These are phyloP conservation scores for Thumatha senex DNA, from an alignment of 2,888 invertebrate species.

Conservation along the genomic window DNA sequence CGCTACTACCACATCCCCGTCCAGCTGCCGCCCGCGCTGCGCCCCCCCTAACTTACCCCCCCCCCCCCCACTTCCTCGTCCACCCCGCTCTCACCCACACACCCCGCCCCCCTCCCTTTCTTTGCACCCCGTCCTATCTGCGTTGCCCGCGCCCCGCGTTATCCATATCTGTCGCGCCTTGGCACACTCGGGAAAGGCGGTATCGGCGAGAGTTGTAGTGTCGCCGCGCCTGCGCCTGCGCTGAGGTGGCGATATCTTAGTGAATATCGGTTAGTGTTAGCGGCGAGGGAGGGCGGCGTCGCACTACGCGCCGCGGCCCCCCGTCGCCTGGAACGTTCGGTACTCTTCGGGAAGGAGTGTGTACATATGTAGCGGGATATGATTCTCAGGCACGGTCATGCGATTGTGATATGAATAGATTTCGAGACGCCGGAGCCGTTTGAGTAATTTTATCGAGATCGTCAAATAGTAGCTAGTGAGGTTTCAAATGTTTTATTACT, in stretches of 20 bases:
- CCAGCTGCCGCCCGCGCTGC: slow-evolving; percentile 91
- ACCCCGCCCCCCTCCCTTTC: slow-evolving; percentile 24
- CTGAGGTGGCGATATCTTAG: slow-evolving; percentile 66
- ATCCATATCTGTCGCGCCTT: slow-evolving; percentile 71
- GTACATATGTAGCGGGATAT: slow-evolving; percentile 82
- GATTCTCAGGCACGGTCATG: slow-evolving; percentile 82
- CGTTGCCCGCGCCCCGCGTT: slow-evolving; percentile 59
- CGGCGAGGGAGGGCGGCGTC: slow-evolving; percentile 44
- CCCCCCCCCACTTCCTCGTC: slow-evolving; percentile 27
- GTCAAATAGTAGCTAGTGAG: slow-evolving; percentile 82
- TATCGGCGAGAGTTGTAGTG: slow-evolving; percentile 56
- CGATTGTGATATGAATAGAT: slow-evolving; percentile 83
- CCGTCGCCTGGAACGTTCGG: slow-evolving; percentile 46
- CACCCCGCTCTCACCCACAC: slow-evolving; percentile 41
- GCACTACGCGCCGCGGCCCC: slow-evolving; percentile 34
- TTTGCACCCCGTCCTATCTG: slow-evolving; percentile 29
- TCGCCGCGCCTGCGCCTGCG: slow-evolving; percentile 46
- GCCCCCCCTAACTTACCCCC: slow-evolving; percentile 72
- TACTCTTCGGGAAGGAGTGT: slow-evolving; percentile 73
- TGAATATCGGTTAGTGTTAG: slow-evolving; percentile 65
- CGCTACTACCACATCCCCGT: slow-evolving; percentile 99
- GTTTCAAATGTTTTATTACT: slow-evolving; percentile 83
- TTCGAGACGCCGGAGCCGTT: slow-evolving; percentile 80
- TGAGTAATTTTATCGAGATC: slow-evolving; percentile 79
- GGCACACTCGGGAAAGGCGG: slow-evolving; percentile 67